These are phyloP conservation scores for Hippopotamus amphibius DNA, from an alignment of 2,113 vertebrate species.

Conservation along the genomic window DNA sequence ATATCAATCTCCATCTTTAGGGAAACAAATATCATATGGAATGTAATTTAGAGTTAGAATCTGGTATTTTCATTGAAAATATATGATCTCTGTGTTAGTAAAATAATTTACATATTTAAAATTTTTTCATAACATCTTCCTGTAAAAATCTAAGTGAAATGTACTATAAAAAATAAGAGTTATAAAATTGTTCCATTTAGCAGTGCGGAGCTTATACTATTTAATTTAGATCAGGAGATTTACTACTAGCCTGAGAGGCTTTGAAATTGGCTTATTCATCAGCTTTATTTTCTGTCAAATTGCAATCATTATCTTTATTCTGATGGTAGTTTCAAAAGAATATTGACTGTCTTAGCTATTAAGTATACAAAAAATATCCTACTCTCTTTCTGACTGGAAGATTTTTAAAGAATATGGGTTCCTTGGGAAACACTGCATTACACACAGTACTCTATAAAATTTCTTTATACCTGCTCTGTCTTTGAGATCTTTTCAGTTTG, in stretches of 20 bases:
- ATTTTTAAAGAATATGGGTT: slow-evolving; percentile 50
- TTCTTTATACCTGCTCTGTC: not conserved
- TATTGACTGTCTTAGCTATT: slow-evolving; percentile 29
- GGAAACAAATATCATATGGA: not conserved
- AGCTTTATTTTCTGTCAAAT: slow-evolving; percentile 67
- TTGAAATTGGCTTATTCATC: slow-evolving; percentile 66
- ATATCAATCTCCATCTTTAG: not conserved
- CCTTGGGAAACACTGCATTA: not conserved
- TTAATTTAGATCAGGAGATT: slow-evolving; percentile 50
- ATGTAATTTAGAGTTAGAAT: not conserved
- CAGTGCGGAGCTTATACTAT: not conserved
- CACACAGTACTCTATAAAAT: not conserved
- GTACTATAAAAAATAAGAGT: not conserved
- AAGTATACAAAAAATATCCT: not conserved
- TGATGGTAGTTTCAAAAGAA: not conserved
- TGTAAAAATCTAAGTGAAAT: slow-evolving; percentile 30
- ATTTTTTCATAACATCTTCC: not conserved
- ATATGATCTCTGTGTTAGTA: not conserved
- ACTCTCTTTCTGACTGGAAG: not conserved
- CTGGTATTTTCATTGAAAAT: not conserved
- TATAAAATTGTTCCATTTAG: not conserved
- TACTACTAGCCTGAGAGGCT: slow-evolving; percentile 33
- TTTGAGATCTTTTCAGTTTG: slow-evolving; percentile 1
- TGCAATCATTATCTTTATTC: not conserved
- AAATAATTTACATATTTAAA: not conserved